These are phyloP conservation scores for Gephyroberyx darwinii DNA, from an alignment of 2,797 vertebrate species.

Conservation along the genomic window DNA sequence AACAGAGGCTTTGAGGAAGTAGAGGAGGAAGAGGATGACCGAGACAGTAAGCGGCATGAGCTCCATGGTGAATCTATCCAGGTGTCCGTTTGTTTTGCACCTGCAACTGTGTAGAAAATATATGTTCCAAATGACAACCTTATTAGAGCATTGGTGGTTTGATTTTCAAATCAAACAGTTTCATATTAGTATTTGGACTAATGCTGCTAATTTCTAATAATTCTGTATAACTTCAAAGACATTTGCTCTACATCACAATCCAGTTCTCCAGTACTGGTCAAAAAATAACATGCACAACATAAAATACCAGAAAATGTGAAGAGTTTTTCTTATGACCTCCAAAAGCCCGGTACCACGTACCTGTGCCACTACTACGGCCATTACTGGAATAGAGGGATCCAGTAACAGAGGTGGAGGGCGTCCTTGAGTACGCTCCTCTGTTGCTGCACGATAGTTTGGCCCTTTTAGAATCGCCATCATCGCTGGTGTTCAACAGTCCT, in stretches of 20 bases:
- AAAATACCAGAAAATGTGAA: no score
- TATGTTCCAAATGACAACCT: no score
- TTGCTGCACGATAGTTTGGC: slow-evolving; percentile 92
- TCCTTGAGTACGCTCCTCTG: slow-evolving; percentile 84
- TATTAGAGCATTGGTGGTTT: not conserved
- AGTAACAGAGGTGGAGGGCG: slow-evolving; percentile 81
- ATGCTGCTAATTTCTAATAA: no score
- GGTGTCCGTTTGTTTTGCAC: slow-evolving; percentile 60
- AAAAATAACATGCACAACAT: no score
- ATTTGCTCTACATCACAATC: no score
- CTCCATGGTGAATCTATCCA: slow-evolving; percentile 88
- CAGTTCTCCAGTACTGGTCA: no score
- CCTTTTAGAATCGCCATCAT: slow-evolving; percentile 93
- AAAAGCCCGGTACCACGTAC: slow-evolving; percentile 67
- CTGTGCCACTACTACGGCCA: slow-evolving; percentile 82
- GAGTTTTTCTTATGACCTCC: not conserved
- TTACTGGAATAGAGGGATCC: slow-evolving; percentile 82
- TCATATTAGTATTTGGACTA: not conserved
- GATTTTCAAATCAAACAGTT: not conserved
- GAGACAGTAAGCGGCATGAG: slow-evolving; percentile 84
- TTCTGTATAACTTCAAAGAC: no score
- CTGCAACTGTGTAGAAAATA: slow-evolving; percentile 29
- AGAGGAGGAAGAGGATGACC: slow-evolving; percentile 81
- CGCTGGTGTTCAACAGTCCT: slow-evolving; percentile 83
- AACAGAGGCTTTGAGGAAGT: slow-evolving; percentile 83